Evolutionary conservation across 1,140 invertebrate genomes (phyloP).

Genomic region (Chironomus striatipennis): DNA sequence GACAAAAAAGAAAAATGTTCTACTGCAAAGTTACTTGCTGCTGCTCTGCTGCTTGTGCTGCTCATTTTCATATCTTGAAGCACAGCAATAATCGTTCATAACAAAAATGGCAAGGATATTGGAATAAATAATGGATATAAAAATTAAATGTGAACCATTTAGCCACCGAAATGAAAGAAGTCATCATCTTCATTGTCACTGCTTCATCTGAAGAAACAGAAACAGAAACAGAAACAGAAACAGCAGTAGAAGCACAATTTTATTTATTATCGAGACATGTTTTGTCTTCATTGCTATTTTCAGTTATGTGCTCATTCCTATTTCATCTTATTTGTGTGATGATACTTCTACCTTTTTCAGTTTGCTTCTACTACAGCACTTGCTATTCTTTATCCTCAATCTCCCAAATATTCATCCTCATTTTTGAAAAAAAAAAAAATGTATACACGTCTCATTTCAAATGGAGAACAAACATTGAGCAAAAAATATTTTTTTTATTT

Average conservation of each 20-base stretch:
- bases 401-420: too few species aligned
- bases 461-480: too few species aligned
- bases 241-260: not conserved
- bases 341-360: not conserved
- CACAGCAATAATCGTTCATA: not conserved
- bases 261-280: slow-evolving; percentile 22
- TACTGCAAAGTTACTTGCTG: not conserved
- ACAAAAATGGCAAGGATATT: not conserved
- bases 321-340: not conserved
- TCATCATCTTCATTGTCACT: not conserved
- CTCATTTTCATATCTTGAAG: too few species aligned
- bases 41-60: too few species aligned
- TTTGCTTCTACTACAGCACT: not conserved
- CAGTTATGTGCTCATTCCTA: not conserved
- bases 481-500: too few species aligned
- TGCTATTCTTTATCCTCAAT: too few species aligned
- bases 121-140: not conserved
- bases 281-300: slow-evolving; percentile 14
- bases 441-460: not conserved
- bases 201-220: too few species aligned
- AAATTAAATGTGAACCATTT: not conserved
- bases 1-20: not conserved
- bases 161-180: not conserved
- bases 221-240: too few species aligned
- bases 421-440: too few species aligned